Base-by-base conservation (phyloP, 2,797 vertebrate species). In the Tadarida brasiliensis region DNA sequence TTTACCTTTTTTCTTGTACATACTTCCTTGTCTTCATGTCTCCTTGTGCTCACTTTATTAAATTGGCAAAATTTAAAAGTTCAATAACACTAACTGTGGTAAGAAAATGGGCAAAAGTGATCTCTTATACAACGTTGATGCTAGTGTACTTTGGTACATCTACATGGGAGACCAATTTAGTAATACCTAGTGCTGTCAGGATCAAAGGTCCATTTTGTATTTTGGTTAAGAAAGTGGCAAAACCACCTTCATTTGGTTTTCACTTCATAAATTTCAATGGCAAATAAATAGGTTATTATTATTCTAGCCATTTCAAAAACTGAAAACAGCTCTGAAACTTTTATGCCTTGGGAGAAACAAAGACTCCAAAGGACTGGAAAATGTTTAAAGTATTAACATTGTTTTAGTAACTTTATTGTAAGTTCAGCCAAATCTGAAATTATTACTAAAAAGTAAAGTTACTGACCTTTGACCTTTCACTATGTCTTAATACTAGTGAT, bases 201-300 rank as follows among this genome's bases (percentile, higher is more conserved):
- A 77, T 47, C 49, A 78, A 73, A 78, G 7, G 20, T 70, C 71
- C 33, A 9, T 44, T 65, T 56, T 22, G 22, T 16, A 54, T 35
- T 81, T 94, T 80, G 54, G 49, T 24, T 87, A 94, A 26, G n/a
- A 88, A 85, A 82, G n/a, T 16, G 9, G 68, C 35, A 83, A 51
- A 94, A 71, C 9, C 54, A 65, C 51, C 61, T 94, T 78, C 33
- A 20, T 67, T 91, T 84, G 15, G 33, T 22, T 92, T 92, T 65
- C 61, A 26, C 30, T n/a, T 59, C n/a, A 90, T 76, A 85, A 17
- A 49, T 73, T 81, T 96, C 67, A 44, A 14, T 33, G 63, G 10
- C 35, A 77, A 73, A 16, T 49, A 76, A 76, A 49, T 6, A 93
- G 15, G 30, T 61, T 70, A 80, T 57, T 70, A 80, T 57, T 76